Percentiles rank a stretch among this genome's conserved stretches.
Conservation (phyloP, 2,113 vertebrate species). For the Xiphorhynchus elegans region DNA sequence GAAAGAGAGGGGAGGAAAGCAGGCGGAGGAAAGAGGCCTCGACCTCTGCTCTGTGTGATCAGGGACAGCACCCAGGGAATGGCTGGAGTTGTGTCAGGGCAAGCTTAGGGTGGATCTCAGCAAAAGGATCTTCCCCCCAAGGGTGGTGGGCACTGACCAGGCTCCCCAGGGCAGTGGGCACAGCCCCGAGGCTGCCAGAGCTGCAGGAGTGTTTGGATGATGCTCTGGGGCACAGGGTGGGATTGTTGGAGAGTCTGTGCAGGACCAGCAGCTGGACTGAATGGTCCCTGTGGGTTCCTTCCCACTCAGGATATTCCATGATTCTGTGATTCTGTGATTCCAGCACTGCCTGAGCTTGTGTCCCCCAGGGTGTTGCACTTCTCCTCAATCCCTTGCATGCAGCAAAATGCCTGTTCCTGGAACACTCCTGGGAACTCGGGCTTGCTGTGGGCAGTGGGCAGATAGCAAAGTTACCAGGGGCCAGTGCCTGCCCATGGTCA, state of each 20-base stretch:
- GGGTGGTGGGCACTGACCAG: background rate
- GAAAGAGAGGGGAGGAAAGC: background rate
- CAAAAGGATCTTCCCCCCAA: background rate
- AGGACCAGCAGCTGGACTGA: fast-evolving
- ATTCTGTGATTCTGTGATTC: background rate
- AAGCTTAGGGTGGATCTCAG: background rate
- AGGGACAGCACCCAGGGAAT: fast-evolving
- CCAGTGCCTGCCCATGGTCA: background rate
- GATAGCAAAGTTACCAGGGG: background rate
- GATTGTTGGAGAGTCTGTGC: background rate
- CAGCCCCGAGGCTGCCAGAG: background rate
- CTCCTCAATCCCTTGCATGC: background rate
- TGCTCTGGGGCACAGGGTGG: background rate
- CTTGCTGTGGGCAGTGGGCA: background rate
- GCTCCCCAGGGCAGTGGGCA: background rate
- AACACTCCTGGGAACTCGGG: background rate
- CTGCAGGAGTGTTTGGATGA: background rate
- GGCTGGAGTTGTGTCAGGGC: background rate
- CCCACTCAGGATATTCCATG: background rate
- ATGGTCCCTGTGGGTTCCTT: background rate
- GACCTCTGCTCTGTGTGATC: background rate
- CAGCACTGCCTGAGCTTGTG: background rate
- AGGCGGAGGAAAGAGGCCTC: background rate
- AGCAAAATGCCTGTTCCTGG: background rate
- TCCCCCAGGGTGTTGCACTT: background rate